Base-by-base conservation (phyloP, 2,113 vertebrate genomes). In the Taurulus bubalis region DNA sequence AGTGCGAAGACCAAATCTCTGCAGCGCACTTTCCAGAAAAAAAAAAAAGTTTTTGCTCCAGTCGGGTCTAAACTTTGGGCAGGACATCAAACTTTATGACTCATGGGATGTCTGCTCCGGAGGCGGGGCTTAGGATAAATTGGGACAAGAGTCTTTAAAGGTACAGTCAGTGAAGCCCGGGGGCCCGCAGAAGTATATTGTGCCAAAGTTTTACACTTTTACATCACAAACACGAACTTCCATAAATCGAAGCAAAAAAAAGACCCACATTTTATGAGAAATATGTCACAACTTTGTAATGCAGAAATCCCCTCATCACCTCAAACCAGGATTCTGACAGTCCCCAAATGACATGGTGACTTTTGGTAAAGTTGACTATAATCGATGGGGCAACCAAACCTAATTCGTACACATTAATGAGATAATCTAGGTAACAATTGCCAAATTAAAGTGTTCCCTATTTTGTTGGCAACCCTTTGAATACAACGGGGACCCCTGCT, bases 51-150 rank as follows among this genome's bases (percentile, higher is more conserved):
- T 49, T 94, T 91, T 85, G 85, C 87, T 86, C 68, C 88, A 90
- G 91, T 94, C 91, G 88, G 86, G 81, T 86, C 89, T 90, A 88
- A 95, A 95, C 92, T 95, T 94, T 93, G 94, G 94, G 93, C 94
- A 93, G 94, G 93, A 95, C 93, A 87, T 93, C 89, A 94, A 95
- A 95, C 93, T 95, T 94, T 93, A 92, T 92, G 92, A 92, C 92
- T 94, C 94, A 94, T 90, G 93, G 93, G 92, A 92, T 68, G 90
- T 68, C 86, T 91, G 84, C 89, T 74, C 78, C 83, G 45, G 84
- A 32, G 94, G 94, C 85, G 95, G 93, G 26, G 85, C 87, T 66
- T 84, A 42, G 67, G 85, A 84, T 71, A 80, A 87, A 87, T 71
- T 88, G 89, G 85, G 87, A 89, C 66, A 34, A 76, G 90, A 90